Evolutionary conservation across 2,113 vertebrate genomes (phyloP), one percentile per base, ranked within the genome.

Genomic region (Chinchilla lanigera): DNA sequence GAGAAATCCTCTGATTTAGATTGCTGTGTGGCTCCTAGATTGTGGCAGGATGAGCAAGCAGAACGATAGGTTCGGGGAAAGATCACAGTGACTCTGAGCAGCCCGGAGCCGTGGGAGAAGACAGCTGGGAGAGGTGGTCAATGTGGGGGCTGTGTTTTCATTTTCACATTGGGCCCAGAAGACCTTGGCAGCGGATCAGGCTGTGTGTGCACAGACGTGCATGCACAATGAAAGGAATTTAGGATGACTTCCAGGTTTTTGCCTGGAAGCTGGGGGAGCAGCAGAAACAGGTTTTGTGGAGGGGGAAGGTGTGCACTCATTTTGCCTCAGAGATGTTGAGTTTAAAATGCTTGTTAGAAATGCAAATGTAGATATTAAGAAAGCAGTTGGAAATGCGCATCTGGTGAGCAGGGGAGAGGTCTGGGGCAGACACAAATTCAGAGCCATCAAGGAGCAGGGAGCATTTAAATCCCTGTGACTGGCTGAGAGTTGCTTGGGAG

Each of bases 301-400:
- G 89, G 86, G 86, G 82, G 89, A 95, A 88, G n/a, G 61, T 83
- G 83, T 61, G 80, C 83, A 92, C 89, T 95, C 80, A 69, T 89
- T 95, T 96, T 89, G 52, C 67, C 77, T 96, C 44, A 30, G 60
- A 89, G 67, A 93, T 2, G 54, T 3, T 44, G 86, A 75, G n/a
- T 90, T 95, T 96, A 82, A 93, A 83, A 85, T 58, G 69, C 61
- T 94, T 77, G 82, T 52, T 95, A 94, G 89, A 92, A 89, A 97
- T 97, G 93, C 80, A 92, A 91, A 93, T 71, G 87, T 44, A 63
- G 84, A 17, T 28, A 52, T 77, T 69, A 89, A 86, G 83, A 94
- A 87, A 86, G 94, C 56, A 30, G 19, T 52, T 78, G 86, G 63
- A 87, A 96, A 22, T 3, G 2, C 6, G 22, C 84, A 47, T 86